A percentile compares a stretch with the other conserved stretches of the same genome.
These are phyloP conservation scores for Chymomyza fuscimana DNA, from an alignment of 2,888 invertebrate genomes.

Conservation along the genomic window DNA sequence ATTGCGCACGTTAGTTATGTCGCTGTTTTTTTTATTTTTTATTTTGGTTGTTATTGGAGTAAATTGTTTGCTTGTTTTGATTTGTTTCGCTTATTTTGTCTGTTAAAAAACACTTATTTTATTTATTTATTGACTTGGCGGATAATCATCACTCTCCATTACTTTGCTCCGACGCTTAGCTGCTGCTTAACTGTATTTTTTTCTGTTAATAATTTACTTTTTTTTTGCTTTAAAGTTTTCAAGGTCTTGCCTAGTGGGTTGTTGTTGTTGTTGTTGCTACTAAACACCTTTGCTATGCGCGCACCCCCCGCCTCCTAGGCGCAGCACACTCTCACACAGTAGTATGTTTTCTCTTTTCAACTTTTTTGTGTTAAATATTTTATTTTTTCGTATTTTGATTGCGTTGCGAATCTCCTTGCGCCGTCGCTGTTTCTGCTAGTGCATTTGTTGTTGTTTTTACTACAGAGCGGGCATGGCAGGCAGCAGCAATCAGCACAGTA, in stretches of 20 bases:
- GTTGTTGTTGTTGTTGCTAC: conserved; percentile 33
- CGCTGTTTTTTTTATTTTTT: conserved; percentile 24
- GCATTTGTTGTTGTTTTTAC: conserved; percentile 35
- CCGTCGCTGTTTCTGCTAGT: conserved; percentile 39
- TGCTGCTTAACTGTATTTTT: conserved; percentile 30
- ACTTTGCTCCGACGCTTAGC: conserved; percentile 25
- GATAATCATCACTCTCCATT: conserved; percentile 68
- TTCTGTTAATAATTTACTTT: conserved; percentile 49
- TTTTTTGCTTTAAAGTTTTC: conserved; percentile 64
- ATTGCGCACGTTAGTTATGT: conserved; percentile 23
- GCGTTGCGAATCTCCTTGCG: conserved; percentile 65
- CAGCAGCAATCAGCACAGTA: not conserved
- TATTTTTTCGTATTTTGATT: conserved; percentile 54
- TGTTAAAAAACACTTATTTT: conserved; percentile 7
- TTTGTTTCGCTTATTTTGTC: conserved; percentile 28
- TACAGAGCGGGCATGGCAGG: conserved; percentile 8
- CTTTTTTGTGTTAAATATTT: conserved; percentile 30
- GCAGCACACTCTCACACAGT: conserved; percentile 23
- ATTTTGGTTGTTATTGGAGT: conserved; percentile 13
- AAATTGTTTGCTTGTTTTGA: conserved; percentile 43
- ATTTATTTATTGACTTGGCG: conserved; percentile 29
- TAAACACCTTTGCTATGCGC: conserved; percentile 56
- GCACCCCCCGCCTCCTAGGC: conserved; percentile 24
- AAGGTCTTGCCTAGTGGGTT: conserved; percentile 61
- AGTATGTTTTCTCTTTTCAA: conserved; percentile 46